Evolutionary conservation across 2,888 invertebrate species (phyloP).

Genomic region (Drosophila nigricruria): DNA sequence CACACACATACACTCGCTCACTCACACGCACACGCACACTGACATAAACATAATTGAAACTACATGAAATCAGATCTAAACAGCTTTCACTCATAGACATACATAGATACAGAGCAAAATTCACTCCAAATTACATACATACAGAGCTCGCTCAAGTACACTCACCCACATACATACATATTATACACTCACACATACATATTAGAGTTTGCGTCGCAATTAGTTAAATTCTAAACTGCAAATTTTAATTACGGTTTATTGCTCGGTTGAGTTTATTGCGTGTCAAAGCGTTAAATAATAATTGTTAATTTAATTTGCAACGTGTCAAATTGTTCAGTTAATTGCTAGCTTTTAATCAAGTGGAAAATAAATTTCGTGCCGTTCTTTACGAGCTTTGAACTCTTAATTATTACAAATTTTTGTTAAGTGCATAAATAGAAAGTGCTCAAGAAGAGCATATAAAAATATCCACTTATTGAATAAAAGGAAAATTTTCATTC

Average conservation of each 20-base stretch:
- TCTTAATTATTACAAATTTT: not conserved
- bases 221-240: not conserved
- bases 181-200: not conserved
- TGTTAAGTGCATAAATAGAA: not conserved
- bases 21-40: conserved; percentile 6
- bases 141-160: not conserved
- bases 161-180: not conserved
- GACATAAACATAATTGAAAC: not conserved
- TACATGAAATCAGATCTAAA: not conserved
- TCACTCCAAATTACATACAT: not conserved
- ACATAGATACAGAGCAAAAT: not conserved
- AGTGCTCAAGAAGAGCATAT: no score
- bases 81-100: not conserved
- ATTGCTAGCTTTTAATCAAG: not conserved
- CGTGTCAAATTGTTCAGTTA: not conserved
- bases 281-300: not conserved
- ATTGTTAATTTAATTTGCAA: not conserved
- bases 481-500: no score
- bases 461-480: no score
- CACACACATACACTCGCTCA: conserved; percentile 17
- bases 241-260: not conserved
- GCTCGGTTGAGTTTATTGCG: not conserved
- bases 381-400: not conserved
- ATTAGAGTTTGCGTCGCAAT: conserved; percentile 5
- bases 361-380: conserved; percentile 2